phyloP scores from a whole-genome alignment of 2,888 invertebrate species.

The Chalcis sispes region DNA sequence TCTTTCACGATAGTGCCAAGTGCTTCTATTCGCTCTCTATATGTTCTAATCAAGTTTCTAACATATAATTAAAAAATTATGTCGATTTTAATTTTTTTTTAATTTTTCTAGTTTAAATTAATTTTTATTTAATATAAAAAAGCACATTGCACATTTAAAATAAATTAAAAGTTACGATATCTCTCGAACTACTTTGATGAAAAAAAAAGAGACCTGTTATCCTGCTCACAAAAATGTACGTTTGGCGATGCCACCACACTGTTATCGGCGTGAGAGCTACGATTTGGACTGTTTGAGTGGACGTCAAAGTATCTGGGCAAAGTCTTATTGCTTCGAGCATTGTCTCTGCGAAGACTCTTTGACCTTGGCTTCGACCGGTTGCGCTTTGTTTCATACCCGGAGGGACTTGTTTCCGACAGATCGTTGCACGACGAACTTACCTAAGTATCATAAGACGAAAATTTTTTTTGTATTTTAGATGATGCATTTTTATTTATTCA shows the following conservation, averaged over 20 bases:
- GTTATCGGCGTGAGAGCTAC: background rate
- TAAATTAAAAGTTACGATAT: constrained; percentile 14
- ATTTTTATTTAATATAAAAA: background rate
- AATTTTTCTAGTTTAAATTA: too few relatives aligned
- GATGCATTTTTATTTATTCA: too few relatives aligned
- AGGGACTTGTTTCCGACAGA: constrained; percentile 46
- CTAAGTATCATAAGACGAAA: too few relatives aligned
- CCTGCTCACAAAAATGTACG: constrained; percentile 34
- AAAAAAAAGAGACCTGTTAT: constrained; percentile 36
- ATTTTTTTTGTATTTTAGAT: too few relatives aligned
- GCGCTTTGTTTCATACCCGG: background rate
- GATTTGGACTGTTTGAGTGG: constrained; percentile 17
- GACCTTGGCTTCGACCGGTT: constrained; percentile 25
- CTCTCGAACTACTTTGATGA: too few relatives aligned
- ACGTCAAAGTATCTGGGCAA: background rate
- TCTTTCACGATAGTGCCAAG: constrained; percentile 58
- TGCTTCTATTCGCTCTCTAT: constrained; percentile 59
- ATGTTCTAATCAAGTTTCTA: constrained; percentile 15
- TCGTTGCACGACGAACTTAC: constrained; percentile 54
- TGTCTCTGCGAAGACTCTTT: constrained; percentile 26
- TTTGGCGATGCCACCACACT: too few relatives aligned
- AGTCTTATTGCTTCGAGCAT: background rate
- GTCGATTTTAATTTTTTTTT: too few relatives aligned
- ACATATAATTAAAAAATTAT: background rate
- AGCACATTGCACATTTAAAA: too few relatives aligned